phyloP scores from a whole-genome alignment of 1,140 invertebrate genomes.

The Lordiphosa stackelbergi region DNA sequence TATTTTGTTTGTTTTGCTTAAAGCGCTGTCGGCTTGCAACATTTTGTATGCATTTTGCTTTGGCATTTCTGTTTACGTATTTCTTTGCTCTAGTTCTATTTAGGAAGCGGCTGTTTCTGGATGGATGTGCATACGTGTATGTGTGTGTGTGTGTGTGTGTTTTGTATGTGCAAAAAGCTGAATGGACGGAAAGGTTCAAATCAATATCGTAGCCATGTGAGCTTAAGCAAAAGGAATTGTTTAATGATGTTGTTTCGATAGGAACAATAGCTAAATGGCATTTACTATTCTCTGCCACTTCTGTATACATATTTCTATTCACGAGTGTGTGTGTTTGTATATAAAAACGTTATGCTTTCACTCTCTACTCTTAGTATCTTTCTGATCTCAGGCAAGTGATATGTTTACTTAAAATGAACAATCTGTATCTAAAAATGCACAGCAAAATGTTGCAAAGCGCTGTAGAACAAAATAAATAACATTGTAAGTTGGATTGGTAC shows the following conservation, averaged over 20 bases:
- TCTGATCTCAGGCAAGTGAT: slow-evolving; percentile 36
- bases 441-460: slow-evolving; percentile 59
- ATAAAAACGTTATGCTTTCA: slow-evolving; percentile 12
- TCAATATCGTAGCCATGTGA: slow-evolving; percentile 45
- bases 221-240: slow-evolving; percentile 25
- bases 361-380: slow-evolving; percentile 16
- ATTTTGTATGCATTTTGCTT: slow-evolving; percentile 62
- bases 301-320: slow-evolving; percentile 4
- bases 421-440: slow-evolving; percentile 41
- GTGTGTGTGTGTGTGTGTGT: slow-evolving; percentile 5
- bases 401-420: slow-evolving; percentile 48
- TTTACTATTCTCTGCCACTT: slow-evolving; percentile 5
- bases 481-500: no score
- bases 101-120: slow-evolving; percentile 34
- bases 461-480: slow-evolving; percentile 26
- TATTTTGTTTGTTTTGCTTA: slow-evolving; percentile 5
- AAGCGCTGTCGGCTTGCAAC: slow-evolving; percentile 33
- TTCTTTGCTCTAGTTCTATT: slow-evolving; percentile 27
- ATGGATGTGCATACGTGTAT: slow-evolving; percentile 34
- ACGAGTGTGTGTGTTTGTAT: slow-evolving; percentile 3
- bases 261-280: slow-evolving; percentile 50
- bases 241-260: slow-evolving; percentile 24
- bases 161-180: slow-evolving; percentile 41
- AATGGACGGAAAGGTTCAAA: slow-evolving; percentile 71
- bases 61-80: slow-evolving; percentile 28